Conservation (phyloP, 2,113 vertebrate genomes). For the Seriola rivoliana region DNA sequence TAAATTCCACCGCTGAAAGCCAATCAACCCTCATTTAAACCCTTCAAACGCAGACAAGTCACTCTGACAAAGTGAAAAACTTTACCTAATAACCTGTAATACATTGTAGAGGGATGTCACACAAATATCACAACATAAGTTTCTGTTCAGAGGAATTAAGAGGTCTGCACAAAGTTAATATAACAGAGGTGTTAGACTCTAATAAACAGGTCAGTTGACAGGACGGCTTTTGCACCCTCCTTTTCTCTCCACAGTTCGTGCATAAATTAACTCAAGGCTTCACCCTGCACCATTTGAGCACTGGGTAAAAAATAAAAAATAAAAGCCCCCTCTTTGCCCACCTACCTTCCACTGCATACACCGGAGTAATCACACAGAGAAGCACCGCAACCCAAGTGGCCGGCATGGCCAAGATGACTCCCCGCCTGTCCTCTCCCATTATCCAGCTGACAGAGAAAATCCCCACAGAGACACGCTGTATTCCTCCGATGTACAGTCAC, state of each 20-base stretch:
- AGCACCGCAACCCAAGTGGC: slow-evolving; percentile 68
- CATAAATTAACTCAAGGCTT: slow-evolving; percentile 9
- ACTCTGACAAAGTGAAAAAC: neutral
- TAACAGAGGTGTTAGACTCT: too few species aligned
- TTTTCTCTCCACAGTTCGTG: neutral
- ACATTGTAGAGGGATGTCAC: neutral
- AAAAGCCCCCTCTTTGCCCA: slow-evolving; percentile 15
- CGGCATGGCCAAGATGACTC: slow-evolving; percentile 47
- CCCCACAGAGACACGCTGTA: slow-evolving; percentile 62
- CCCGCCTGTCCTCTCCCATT: slow-evolving; percentile 58
- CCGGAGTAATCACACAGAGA: slow-evolving; percentile 66
- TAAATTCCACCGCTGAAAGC: too few species aligned
- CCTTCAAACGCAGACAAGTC: neutral
- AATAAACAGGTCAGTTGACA: neutral
- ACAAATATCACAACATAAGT: neutral
- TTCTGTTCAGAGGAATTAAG: neutral
- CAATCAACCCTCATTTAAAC: neutral
- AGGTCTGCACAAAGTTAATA: slow-evolving; percentile 8
- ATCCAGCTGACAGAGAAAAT: slow-evolving; percentile 55
- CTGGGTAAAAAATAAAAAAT: too few species aligned
- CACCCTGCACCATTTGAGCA: slow-evolving; percentile 22
- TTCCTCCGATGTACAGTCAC: slow-evolving; percentile 69
- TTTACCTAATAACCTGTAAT: neutral
- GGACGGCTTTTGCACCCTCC: neutral
- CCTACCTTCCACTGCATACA: slow-evolving; percentile 83